A percentile compares a stretch with the other conserved stretches of the same genome.
Conservation (phyloP, 2,888 invertebrate species). For the Microctonus hyperodae region DNA sequence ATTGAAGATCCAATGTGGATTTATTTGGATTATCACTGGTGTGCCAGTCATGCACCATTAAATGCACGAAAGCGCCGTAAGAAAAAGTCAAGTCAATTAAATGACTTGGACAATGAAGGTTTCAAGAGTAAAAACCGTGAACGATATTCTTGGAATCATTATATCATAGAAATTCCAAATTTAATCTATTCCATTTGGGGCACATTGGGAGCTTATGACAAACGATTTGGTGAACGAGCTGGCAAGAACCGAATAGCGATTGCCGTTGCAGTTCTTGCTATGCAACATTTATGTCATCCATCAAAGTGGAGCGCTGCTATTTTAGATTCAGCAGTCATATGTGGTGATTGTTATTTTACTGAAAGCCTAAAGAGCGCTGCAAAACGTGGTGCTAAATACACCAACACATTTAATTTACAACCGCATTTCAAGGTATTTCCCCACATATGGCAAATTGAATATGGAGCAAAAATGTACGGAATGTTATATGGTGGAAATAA, state of each 20-base stretch:
- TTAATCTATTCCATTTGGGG: slow-evolving; percentile 59
- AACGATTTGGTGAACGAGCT: slow-evolving; percentile 48
- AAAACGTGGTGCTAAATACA: slow-evolving; percentile 36
- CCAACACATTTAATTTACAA: slow-evolving; percentile 51
- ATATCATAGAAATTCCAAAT: slow-evolving; percentile 52
- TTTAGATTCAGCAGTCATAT: slow-evolving; percentile 56
- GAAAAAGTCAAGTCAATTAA: background rate
- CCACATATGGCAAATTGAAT: slow-evolving; percentile 54
- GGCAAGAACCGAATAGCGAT: slow-evolving; percentile 57
- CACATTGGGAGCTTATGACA: slow-evolving; percentile 53
- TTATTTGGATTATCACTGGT: slow-evolving; percentile 60
- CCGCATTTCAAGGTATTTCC: slow-evolving; percentile 51
- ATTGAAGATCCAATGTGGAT: slow-evolving; percentile 60
- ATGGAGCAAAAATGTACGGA: slow-evolving; percentile 47
- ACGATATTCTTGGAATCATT: slow-evolving; percentile 54
- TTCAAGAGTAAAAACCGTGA: slow-evolving; percentile 13
- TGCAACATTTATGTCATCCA: slow-evolving; percentile 53
- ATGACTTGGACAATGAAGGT: slow-evolving; percentile 8
- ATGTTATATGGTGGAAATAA: slow-evolving; percentile 46
- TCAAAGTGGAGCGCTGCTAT: slow-evolving; percentile 55
- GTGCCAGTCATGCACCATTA: slow-evolving; percentile 43
- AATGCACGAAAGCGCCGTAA: slow-evolving; percentile 19
- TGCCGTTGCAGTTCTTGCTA: slow-evolving; percentile 49
- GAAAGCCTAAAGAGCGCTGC: slow-evolving; percentile 47
- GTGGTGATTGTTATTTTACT: slow-evolving; percentile 55